These are phyloP conservation scores for Drosophila miranda DNA, from an alignment of 1,140 invertebrate species.

Conservation along the genomic window DNA sequence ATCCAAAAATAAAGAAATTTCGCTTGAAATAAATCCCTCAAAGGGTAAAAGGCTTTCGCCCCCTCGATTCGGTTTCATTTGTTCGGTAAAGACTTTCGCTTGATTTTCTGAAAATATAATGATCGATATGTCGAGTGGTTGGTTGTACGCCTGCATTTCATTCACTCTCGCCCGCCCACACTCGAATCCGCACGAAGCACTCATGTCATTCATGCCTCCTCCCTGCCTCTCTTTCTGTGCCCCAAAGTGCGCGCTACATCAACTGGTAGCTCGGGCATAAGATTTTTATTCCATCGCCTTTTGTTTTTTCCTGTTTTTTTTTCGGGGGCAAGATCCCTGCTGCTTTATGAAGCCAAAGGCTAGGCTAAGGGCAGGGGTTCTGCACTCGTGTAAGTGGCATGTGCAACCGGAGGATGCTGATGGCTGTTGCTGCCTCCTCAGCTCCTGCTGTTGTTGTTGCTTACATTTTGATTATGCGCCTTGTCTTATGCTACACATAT, in stretches of 20 bases:
- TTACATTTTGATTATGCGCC: constrained; percentile 77
- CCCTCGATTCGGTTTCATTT: constrained; percentile 14
- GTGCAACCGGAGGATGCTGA: constrained; percentile 27
- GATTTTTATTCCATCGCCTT: constrained; percentile 43
- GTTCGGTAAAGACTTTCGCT: constrained; percentile 37
- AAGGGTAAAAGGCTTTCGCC: background rate
- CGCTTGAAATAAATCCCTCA: no score
- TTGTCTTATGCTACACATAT: constrained; percentile 78
- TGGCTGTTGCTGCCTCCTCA: background rate
- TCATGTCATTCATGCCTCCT: constrained; percentile 4
- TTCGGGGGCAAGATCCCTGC: constrained; percentile 11
- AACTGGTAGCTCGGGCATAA: constrained; percentile 56
- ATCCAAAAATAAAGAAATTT: no score
- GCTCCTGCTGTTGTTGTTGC: constrained; percentile 30
- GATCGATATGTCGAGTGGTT: constrained; percentile 61
- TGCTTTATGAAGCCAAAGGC: constrained; percentile 24
- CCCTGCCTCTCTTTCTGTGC: constrained; percentile 10
- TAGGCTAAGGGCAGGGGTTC: background rate
- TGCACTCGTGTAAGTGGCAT: constrained; percentile 51
- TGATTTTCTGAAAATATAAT: constrained; percentile 20
- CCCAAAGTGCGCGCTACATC: constrained; percentile 54
- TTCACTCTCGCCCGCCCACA: constrained; percentile 8
- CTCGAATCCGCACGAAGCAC: constrained; percentile 1
- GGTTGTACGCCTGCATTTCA: constrained; percentile 15
- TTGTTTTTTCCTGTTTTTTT: constrained; percentile 37